phyloP scores from a whole-genome alignment of 2,113 vertebrate genomes.

The Aspiorhynchus laticeps region DNA sequence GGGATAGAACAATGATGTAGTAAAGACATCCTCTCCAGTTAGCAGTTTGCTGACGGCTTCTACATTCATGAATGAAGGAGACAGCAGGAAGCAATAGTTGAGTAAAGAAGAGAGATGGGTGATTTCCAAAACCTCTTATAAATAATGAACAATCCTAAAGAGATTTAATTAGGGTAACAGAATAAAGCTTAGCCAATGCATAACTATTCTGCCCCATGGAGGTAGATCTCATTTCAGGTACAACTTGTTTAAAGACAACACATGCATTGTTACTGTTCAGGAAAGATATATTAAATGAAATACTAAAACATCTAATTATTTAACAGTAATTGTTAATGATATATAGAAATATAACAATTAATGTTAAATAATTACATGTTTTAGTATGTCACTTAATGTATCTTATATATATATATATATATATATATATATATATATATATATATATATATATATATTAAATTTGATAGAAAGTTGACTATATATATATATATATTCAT shows the following conservation, averaged over 20 bases:
- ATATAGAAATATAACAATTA: no score
- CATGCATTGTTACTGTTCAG: neutral
- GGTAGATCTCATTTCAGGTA: neutral
- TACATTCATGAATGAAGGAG: neutral
- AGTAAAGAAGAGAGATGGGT: constrained; percentile 17
- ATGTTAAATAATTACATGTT: neutral
- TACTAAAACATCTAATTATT: neutral
- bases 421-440: no score
- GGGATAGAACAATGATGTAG: constrained; percentile 38
- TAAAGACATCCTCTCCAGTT: constrained; percentile 68
- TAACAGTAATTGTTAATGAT: neutral
- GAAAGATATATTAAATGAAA: neutral
- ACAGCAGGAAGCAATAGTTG: neutral
- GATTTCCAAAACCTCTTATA: constrained; percentile 4
- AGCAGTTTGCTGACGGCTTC: neutral
- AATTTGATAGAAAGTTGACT: no score
- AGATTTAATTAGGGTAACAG: constrained; percentile 2
- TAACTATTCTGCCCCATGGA: neutral
- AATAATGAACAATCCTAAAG: constrained; percentile 9
- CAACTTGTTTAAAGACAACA: neutral
- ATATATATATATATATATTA: no score
- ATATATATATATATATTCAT: no score
- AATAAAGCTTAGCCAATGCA: neutral
- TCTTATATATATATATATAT: neutral
- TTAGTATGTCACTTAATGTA: neutral